These are phyloP conservation scores for Helicorthomorpha holstii DNA, from an alignment of 1,140 invertebrate genomes.

Conservation along the genomic window DNA sequence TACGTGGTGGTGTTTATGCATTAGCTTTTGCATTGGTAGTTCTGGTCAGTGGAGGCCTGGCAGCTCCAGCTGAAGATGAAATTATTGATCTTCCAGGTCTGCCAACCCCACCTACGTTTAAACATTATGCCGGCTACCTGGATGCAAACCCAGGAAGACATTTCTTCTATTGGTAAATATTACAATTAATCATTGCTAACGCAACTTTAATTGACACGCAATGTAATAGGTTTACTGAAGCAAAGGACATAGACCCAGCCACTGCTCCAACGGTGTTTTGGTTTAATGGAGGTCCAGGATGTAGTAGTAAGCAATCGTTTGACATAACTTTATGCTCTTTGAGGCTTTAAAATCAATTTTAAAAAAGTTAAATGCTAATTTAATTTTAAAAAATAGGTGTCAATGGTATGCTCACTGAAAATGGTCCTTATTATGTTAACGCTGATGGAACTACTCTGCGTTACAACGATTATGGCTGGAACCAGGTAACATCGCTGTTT, in stretches of 20 bases:
- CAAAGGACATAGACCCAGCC: conserved; percentile 25
- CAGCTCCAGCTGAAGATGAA: conserved; percentile 12
- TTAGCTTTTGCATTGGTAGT: no score
- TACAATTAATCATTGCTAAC: neutral
- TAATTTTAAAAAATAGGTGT: no score
- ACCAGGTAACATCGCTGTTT: conserved; percentile 12
- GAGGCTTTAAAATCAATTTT: no score
- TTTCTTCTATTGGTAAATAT: conserved; percentile 21
- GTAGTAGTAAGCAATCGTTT: no score
- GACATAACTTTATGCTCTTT: conserved; percentile 28
- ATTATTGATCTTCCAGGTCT: conserved; percentile 18
- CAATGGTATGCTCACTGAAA: conserved; percentile 20
- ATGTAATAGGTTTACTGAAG: conserved; percentile 30
- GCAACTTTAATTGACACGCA: neutral
- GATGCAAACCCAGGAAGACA: conserved; percentile 13
- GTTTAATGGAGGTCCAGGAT: conserved; percentile 39
- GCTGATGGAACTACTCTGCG: conserved; percentile 24
- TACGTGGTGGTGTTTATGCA: no score
- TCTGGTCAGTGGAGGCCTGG: neutral
- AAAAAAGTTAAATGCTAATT: no score
- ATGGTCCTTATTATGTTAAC: conserved; percentile 31
- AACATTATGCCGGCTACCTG: conserved; percentile 22
- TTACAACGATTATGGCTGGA: conserved; percentile 31
- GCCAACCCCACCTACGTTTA: conserved; percentile 12
- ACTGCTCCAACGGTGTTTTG: conserved; percentile 34